phyloP scores from a whole-genome alignment of 2,888 invertebrate genomes.

The Clunio marinus region DNA sequence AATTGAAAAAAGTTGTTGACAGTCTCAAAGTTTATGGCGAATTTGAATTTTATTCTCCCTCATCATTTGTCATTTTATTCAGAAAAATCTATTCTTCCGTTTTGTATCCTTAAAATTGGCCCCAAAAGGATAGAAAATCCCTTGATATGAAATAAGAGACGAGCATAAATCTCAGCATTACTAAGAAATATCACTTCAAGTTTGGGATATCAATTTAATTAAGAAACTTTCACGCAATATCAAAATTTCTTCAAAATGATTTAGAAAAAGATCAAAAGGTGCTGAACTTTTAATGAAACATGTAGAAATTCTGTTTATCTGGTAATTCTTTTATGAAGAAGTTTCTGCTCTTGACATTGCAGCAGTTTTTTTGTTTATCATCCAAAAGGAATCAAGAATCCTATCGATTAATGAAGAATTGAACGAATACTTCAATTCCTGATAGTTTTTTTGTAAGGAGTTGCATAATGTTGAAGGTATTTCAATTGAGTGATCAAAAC shows the following conservation, averaged over 20 bases:
- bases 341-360: background rate
- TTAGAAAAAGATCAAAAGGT: background rate
- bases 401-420: background rate
- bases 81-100: background rate
- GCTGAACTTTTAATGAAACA: no score
- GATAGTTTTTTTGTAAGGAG: background rate
- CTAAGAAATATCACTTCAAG: background rate
- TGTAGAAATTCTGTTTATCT: no score
- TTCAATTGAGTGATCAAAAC: background rate
- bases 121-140: background rate
- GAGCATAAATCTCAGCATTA: background rate
- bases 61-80: background rate
- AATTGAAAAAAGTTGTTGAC: no score
- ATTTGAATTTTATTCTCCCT: no score
- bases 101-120: background rate
- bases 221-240: background rate
- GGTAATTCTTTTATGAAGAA: no score
- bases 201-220: constrained; percentile 1
- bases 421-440: background rate
- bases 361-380: no score
- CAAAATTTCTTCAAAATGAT: background rate
- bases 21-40: no score
- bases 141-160: background rate
- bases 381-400: background rate
- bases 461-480: background rate